Conservation (phyloP, 2,113 vertebrate genomes). For the Gavia stellata region DNA sequence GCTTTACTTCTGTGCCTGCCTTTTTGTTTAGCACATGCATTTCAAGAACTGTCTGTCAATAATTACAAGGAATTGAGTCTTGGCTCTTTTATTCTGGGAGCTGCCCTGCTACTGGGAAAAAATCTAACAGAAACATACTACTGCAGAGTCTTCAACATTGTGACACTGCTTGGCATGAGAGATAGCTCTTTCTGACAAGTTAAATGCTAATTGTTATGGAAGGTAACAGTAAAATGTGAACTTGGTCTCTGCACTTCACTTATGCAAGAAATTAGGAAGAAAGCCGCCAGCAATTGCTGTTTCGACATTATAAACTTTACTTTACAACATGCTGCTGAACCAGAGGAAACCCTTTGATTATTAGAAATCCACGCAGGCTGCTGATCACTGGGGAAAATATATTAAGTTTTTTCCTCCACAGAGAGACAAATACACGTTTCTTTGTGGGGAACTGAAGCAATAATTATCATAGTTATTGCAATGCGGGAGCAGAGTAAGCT, state of each 20-base stretch:
- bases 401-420: background rate
- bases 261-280: slow-evolving; percentile 29
- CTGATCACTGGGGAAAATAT: background rate
- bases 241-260: slow-evolving; percentile 21
- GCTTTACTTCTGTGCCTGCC: background rate
- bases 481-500: background rate
- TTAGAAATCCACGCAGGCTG: background rate
- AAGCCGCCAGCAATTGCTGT: background rate
- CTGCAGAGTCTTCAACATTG: background rate
- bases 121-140: background rate
- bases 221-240: slow-evolving; percentile 21
- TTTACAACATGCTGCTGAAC: background rate
- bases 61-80: slow-evolving; percentile 34
- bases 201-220: slow-evolving; percentile 43
- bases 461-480: background rate
- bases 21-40: background rate
- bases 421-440: background rate
- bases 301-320: background rate
- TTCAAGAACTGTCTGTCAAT: slow-evolving; percentile 35
- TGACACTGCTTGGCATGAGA: slow-evolving; percentile 23
- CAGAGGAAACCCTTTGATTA: background rate
- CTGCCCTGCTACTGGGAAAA: slow-evolving; percentile 43
- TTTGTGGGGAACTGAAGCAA: background rate
- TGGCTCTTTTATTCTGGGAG: slow-evolving; percentile 2
- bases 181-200: slow-evolving; percentile 12